Conservation (phyloP, 2,113 vertebrate species). For the Rousettus leschenaultii region DNA sequence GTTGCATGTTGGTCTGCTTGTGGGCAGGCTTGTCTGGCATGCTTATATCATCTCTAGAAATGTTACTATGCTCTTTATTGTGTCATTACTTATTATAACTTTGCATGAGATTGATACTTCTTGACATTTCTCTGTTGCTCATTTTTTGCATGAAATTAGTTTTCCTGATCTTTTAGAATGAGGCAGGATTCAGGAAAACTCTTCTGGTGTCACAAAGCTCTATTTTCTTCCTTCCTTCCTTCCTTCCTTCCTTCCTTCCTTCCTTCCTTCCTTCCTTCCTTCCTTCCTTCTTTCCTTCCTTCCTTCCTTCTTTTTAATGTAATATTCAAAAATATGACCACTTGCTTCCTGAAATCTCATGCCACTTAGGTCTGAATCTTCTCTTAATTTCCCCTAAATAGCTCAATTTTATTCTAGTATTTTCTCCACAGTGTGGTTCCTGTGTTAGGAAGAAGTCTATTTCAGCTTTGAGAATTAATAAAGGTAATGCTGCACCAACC, state of each 20-base stretch:
- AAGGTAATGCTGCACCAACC: background rate
- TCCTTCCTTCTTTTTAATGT: background rate
- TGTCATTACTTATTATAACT: background rate
- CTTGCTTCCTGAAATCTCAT: background rate
- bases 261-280: too few relatives aligned
- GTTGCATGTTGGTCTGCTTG: background rate
- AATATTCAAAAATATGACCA: background rate
- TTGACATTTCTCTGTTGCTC: background rate
- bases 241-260: too few relatives aligned
- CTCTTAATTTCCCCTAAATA: background rate
- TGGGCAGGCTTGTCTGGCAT: background rate
- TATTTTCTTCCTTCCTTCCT: background rate
- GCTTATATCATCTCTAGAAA: background rate
- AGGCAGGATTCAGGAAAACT: background rate
- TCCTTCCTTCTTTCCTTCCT: too few relatives aligned
- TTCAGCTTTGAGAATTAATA: background rate
- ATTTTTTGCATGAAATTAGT: background rate
- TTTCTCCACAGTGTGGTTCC: background rate
- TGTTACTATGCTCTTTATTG: background rate
- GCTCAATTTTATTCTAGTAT: background rate
- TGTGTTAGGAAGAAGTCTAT: background rate
- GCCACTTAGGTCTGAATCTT: background rate
- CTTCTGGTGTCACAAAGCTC: background rate
- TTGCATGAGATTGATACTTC: background rate
- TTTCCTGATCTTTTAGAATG: background rate